These are phyloP conservation scores for Drosophila nigrodunni DNA, from an alignment of 1,140 invertebrate species.

Conservation along the genomic window DNA sequence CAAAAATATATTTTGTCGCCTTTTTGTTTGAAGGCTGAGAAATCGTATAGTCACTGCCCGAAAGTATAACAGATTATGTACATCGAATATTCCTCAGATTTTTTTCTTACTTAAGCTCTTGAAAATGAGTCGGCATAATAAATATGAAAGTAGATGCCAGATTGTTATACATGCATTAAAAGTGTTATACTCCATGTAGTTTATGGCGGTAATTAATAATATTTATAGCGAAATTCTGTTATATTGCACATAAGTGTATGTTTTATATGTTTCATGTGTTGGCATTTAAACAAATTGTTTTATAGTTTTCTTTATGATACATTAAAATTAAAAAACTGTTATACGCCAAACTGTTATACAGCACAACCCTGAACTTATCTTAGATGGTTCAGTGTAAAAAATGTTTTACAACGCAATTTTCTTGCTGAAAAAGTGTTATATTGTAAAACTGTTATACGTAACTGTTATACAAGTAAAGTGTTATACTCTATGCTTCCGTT, in stretches of 20 bases:
- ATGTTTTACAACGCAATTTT: not conserved
- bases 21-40: not conserved
- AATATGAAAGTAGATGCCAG: not conserved
- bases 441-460: not conserved
- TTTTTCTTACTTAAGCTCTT: not conserved
- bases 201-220: no score
- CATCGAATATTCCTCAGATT: not conserved
- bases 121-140: not conserved
- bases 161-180: not conserved
- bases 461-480: not conserved
- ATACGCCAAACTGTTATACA: conserved; percentile 3
- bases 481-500: no score
- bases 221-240: not conserved
- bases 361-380: no score
- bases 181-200: not conserved
- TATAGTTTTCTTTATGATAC: no score
- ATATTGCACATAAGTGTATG: not conserved
- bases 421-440: not conserved
- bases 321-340: not conserved
- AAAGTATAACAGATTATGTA: not conserved
- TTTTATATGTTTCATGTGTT: not conserved
- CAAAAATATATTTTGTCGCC: not conserved
- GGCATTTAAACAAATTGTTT: no score
- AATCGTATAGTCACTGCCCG: not conserved
- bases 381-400: no score